Evolutionary conservation across 37 sponge, comb jelly and placozoan species (phyloP).

Genomic region (Petrosia ficiformis): DNA sequence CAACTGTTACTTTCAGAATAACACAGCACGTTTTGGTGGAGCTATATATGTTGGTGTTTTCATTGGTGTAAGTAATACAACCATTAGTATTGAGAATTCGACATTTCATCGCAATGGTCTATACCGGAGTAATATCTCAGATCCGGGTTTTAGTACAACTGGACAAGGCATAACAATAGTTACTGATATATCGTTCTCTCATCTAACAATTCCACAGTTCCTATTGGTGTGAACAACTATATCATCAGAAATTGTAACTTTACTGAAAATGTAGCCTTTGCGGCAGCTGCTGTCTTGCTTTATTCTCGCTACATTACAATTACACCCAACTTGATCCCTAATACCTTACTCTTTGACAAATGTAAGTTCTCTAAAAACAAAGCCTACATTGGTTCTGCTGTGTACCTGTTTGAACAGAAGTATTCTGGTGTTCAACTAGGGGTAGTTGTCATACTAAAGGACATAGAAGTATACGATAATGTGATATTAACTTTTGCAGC

Average conservation of each 20-base stretch:
- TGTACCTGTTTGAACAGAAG: constrained; percentile 24
- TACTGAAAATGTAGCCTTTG: constrained; percentile 4
- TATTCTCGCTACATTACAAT: constrained; percentile 8
- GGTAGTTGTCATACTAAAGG: neutral
- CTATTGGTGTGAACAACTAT: neutral
- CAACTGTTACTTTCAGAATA: constrained; percentile 25
- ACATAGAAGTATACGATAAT: constrained; percentile 19
- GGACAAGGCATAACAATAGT: neutral
- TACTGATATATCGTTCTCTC: neutral
- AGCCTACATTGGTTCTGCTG: constrained; percentile 19
- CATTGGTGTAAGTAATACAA: constrained; percentile 5
- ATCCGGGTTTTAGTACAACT: neutral
- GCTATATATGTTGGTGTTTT: constrained; percentile 34
- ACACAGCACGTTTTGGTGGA: constrained; percentile 32
- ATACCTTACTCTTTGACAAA: neutral
- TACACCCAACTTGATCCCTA: neutral
- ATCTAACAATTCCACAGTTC: neutral
- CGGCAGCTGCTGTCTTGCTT: constrained; percentile 6
- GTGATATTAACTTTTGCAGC: neutral
- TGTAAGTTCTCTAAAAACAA: constrained; percentile 28
- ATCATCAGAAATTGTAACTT: constrained; percentile 5
- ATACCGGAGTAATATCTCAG: neutral
- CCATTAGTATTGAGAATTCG: constrained; percentile 27
- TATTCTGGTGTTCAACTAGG: constrained; percentile 21
- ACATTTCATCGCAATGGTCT: constrained; percentile 22